Evolutionary conservation across 2,113 vertebrate genomes (phyloP).

Genomic region (Proterorhinus semilunaris): DNA sequence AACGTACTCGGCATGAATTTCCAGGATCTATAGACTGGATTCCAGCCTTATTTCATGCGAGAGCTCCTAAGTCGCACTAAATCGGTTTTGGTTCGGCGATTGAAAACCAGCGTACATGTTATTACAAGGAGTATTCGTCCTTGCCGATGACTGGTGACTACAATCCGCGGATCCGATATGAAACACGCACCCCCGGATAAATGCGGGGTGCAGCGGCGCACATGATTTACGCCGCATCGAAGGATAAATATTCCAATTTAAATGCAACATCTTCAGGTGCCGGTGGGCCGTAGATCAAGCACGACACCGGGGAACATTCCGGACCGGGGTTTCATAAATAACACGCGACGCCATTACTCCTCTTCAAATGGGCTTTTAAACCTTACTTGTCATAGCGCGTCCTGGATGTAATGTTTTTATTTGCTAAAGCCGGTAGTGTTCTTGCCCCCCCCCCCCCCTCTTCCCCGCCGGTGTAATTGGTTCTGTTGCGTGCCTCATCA

Average conservation of each 20-base stretch:
- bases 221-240: constrained; percentile 66
- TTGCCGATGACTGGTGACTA: constrained; percentile 37
- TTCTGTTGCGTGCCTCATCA: constrained; percentile 73
- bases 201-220: constrained; percentile 47
- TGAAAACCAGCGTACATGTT: constrained; percentile 31
- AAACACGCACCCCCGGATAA: constrained; percentile 59
- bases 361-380: constrained; percentile 74
- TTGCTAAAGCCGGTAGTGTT: constrained; percentile 72
- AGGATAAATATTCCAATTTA: constrained; percentile 77
- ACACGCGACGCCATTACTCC: constrained; percentile 66
- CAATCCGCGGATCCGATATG: constrained; percentile 38
- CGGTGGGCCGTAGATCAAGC: constrained; percentile 61
- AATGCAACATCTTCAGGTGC: constrained; percentile 71
- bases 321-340: constrained; percentile 68
- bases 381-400: constrained; percentile 46
- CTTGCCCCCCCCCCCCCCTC: constrained; percentile 67
- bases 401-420: constrained; percentile 74
- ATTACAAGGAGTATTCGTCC: constrained; percentile 43
- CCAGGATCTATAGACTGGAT: neutral
- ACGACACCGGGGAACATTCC: constrained; percentile 61
- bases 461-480: constrained; percentile 75
- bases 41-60: neutral
- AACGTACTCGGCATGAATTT: too few species aligned
- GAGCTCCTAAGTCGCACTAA: neutral
- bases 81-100: constrained; percentile 42